A percentile compares a stretch with the other conserved stretches of the same genome.
Evolutionary conservation across 2,797 vertebrate genomes (phyloP).

Genomic region (Rhinatrema bivittatum): DNA sequence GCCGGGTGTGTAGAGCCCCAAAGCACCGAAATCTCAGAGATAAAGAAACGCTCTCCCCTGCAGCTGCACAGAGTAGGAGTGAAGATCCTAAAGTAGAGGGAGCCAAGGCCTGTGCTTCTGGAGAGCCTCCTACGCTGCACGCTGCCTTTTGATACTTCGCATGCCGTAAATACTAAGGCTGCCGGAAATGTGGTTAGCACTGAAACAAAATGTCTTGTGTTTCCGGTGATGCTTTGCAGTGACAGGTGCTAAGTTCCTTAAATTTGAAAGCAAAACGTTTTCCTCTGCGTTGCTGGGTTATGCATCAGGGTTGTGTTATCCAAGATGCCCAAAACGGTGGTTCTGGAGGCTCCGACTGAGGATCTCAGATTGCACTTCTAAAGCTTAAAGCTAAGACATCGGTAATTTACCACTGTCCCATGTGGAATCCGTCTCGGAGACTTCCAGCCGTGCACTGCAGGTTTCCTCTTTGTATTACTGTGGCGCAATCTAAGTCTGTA

Average conservation of each 20-base stretch:
- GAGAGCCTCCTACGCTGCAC: constrained; percentile 14
- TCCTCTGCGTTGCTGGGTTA: not conserved
- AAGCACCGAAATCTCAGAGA: no score
- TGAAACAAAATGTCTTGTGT: constrained; percentile 12
- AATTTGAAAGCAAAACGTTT: not conserved
- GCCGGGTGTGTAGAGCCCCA: no score
- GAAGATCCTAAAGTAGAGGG: not conserved
- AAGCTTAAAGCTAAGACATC: constrained; percentile 34
- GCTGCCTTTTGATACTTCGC: constrained; percentile 12
- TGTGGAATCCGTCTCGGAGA: constrained; percentile 21
- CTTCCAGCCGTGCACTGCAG: constrained; percentile 36
- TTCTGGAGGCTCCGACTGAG: no score
- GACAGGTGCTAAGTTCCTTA: constrained; percentile 22
- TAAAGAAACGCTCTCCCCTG: no score
- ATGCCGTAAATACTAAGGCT: constrained; percentile 12
- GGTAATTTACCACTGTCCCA: constrained; percentile 18
- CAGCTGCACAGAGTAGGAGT: no score
- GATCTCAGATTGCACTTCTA: no score
- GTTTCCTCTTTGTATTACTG: constrained; percentile 36
- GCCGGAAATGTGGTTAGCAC: constrained; percentile 29
- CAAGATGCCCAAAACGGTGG: no score
- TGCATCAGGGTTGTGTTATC: no score
- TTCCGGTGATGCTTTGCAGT: not conserved
- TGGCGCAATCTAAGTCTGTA: constrained; percentile 36
- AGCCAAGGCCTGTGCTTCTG: constrained; percentile 21